Percentiles rank a stretch among this genome's conserved stretches.
These are phyloP conservation scores for Nothoprocta perdicaria DNA, from an alignment of 2,113 vertebrate species.

Conservation along the genomic window DNA sequence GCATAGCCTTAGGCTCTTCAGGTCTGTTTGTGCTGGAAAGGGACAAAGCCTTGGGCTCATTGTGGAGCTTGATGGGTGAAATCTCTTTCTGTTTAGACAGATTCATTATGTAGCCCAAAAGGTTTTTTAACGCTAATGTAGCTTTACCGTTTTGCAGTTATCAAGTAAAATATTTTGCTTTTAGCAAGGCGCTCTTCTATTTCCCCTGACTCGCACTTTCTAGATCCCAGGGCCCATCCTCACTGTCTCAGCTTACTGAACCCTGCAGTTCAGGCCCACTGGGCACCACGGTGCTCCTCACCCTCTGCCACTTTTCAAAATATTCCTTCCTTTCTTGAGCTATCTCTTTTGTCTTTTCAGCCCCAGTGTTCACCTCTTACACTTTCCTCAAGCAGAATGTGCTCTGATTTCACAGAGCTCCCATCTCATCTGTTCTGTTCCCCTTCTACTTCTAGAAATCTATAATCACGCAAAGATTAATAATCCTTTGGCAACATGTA, in stretches of 20 bases:
- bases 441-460: background rate
- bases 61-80: background rate
- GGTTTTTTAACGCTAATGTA: background rate
- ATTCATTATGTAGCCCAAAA: background rate
- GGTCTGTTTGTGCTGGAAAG: background rate
- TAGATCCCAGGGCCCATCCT: background rate
- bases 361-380: background rate
- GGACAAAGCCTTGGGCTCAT: background rate
- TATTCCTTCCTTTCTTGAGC: background rate
- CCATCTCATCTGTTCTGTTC: background rate
- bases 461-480: background rate
- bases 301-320: background rate
- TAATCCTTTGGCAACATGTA: background rate
- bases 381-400: background rate
- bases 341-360: background rate
- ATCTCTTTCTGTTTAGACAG: background rate
- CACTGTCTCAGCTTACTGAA: slow-evolving; percentile 23
- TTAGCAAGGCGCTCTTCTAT: background rate
- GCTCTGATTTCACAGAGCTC: background rate
- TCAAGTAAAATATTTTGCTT: background rate
- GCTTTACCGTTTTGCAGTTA: background rate
- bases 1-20: background rate
- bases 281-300: background rate
- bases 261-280: background rate
- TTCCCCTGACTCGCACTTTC: background rate